These are phyloP conservation scores for Cataglyphis altisquamis DNA, from an alignment of 2,888 invertebrate species.

Conservation along the genomic window DNA sequence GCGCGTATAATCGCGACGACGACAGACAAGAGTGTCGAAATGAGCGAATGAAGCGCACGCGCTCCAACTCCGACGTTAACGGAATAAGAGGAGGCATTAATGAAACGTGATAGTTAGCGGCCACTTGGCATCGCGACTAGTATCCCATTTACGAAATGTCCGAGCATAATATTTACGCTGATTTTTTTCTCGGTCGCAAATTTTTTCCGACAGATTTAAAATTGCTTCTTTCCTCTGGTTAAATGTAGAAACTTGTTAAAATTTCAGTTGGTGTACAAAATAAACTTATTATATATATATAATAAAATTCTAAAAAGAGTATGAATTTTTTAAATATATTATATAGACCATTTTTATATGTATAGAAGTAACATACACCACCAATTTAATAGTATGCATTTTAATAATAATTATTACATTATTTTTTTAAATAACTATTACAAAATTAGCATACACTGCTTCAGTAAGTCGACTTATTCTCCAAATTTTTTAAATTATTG, in stretches of 20 bases:
- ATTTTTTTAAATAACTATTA: background rate
- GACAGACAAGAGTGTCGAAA: constrained; percentile 22
- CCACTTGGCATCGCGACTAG: constrained; percentile 1
- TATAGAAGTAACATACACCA: background rate
- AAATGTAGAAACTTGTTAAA: background rate
- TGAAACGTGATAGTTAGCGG: constrained; percentile 38
- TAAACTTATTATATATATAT: background rate
- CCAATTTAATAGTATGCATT: background rate
- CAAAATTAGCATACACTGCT: background rate
- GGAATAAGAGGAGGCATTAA: constrained; percentile 44
- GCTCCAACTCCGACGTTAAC: constrained; percentile 35
- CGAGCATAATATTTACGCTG: background rate
- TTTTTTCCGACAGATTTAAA: background rate
- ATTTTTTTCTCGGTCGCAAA: background rate
- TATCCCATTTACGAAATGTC: background rate
- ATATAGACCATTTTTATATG: background rate
- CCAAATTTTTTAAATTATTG: background rate
- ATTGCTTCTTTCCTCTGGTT: background rate
- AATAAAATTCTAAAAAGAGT: background rate
- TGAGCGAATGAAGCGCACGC: constrained; percentile 24
- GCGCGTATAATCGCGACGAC: constrained; percentile 44
- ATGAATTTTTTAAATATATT: background rate
- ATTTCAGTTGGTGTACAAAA: background rate
- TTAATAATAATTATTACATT: background rate
- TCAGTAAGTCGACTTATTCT: background rate